Percentiles rank a stretch among this genome's conserved stretches.
Conservation (phyloP, 35 echinoderm and acorn worm genomes). For the Chiridota heheva region DNA sequence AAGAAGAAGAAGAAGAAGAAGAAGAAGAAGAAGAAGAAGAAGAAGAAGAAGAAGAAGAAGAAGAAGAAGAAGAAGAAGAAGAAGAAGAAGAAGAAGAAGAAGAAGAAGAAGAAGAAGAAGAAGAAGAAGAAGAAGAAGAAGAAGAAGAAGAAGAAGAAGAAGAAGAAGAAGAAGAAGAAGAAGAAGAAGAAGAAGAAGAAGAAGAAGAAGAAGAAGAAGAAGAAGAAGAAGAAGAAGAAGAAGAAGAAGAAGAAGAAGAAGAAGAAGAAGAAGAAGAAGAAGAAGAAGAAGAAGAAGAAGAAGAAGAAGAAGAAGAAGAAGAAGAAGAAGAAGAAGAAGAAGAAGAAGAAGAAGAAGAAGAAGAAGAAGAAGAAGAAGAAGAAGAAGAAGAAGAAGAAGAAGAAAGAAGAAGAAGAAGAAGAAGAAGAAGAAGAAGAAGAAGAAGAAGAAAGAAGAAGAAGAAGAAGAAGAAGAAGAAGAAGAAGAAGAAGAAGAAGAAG, state of each 20-base stretch:
- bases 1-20: no score
- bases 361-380: background rate
- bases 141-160: no score
- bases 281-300: conserved; percentile 9
- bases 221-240: background rate
- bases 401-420: background rate
- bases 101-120: no score
- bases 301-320: conserved; percentile 9
- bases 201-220: conserved; percentile 10
- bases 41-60: no score
- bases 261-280: conserved; percentile 1
- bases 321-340: background rate
- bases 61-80: no score
- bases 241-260: no score
- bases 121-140: no score
- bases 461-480: background rate
- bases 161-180: background rate
- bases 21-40: no score
- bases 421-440: background rate
- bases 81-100: no score
- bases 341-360: background rate
- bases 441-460: background rate
- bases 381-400: background rate
- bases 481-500: background rate
- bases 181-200: conserved; percentile 10